Evolutionary conservation across 2,113 vertebrate species (phyloP).

Genomic region (Sprattus sprattus): DNA sequence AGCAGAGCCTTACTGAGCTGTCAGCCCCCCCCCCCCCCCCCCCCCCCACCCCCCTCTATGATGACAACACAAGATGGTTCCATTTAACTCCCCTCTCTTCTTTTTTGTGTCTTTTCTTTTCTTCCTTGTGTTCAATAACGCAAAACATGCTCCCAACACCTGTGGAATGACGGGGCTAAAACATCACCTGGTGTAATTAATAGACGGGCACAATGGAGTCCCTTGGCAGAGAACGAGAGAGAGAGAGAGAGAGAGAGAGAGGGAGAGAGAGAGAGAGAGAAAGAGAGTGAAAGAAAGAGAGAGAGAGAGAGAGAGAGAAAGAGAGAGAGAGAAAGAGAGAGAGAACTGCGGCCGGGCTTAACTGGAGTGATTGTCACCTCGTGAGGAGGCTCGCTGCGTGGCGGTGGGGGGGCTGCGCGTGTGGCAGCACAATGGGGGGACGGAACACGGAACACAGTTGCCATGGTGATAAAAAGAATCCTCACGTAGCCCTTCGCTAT

Average conservation of each 20-base stretch:
- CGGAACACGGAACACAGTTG: conserved; percentile 15
- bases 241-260: neutral
- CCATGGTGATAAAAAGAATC: conserved; percentile 30
- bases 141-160: neutral
- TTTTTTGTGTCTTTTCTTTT: neutral
- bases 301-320: neutral
- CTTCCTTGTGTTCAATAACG: neutral
- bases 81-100: neutral
- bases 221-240: neutral
- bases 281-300: neutral
- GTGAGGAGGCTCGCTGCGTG: neutral
- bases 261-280: neutral
- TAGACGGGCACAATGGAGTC: neutral
- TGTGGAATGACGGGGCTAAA: neutral
- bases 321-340: neutral
- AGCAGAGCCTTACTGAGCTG: neutral
- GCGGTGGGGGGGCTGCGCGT: neutral
- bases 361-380: neutral
- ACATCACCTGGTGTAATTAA: neutral
- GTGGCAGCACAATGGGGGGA: neutral
- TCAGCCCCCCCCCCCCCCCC: neutral
- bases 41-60: neutral
- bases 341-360: neutral
- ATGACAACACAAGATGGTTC: conserved; percentile 4
- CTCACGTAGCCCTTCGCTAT: neutral